Evolutionary conservation across 2,113 vertebrate species (phyloP).

Genomic region (Boulengeromyrus knoepffleri): DNA sequence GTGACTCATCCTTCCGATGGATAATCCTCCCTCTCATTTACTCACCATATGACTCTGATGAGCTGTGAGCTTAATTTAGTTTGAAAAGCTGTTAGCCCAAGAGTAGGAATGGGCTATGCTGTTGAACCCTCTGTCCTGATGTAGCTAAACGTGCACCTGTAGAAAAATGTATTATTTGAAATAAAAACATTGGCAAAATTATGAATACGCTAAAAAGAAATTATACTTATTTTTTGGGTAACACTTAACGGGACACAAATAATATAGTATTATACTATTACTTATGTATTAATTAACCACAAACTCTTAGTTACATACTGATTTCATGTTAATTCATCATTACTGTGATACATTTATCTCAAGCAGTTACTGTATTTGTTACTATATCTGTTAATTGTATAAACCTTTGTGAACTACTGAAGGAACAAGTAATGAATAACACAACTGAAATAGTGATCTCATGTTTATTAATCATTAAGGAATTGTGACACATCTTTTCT

Average conservation of each 20-base stretch:
- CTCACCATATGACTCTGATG: background rate
- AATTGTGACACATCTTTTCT: too few relatives aligned
- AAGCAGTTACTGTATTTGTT: background rate
- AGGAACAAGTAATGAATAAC: too few relatives aligned
- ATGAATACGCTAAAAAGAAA: background rate
- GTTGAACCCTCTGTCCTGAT: background rate
- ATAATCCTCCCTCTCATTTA: background rate
- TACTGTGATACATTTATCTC: background rate
- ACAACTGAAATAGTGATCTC: too few relatives aligned
- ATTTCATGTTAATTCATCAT: too few relatives aligned
- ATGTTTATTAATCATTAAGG: too few relatives aligned
- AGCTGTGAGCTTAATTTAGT: background rate
- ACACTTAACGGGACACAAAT: too few relatives aligned
- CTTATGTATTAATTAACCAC: too few relatives aligned
- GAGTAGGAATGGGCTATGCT: background rate
- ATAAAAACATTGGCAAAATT: background rate
- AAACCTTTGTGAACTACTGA: too few relatives aligned
- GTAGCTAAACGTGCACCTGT: background rate
- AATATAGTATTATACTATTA: too few relatives aligned
- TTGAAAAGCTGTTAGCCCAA: background rate
- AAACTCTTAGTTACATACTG: too few relatives aligned
- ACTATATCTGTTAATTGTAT: too few relatives aligned
- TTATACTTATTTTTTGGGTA: background rate
- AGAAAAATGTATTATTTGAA: background rate
- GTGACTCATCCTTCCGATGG: background rate